Evolutionary conservation across 2,888 invertebrate genomes (phyloP).

Genomic region (Eupithecia tripunctaria): DNA sequence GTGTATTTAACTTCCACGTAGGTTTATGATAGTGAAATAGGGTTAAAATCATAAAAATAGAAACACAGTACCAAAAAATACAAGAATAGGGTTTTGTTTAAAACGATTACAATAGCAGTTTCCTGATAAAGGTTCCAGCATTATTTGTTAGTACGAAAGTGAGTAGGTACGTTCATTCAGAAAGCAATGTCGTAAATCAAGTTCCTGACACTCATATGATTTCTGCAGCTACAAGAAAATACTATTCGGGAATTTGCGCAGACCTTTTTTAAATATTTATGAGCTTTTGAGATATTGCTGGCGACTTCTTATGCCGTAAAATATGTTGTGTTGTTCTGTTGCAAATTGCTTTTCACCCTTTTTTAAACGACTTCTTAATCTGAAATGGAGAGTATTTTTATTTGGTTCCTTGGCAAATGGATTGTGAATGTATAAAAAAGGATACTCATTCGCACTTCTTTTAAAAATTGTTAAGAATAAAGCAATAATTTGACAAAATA

Average conservation of each 20-base stretch:
- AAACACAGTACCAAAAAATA: too few species aligned
- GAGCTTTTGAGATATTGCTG: constrained; percentile 38
- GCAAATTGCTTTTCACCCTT: constrained; percentile 20
- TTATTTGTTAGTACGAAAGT: constrained; percentile 75
- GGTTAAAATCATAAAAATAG: background rate
- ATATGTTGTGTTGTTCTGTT: constrained; percentile 38
- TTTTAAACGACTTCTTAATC: constrained; percentile 8
- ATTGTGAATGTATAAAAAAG: background rate
- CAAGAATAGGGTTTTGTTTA: background rate
- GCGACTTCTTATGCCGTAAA: constrained; percentile 39
- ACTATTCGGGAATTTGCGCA: constrained; percentile 40
- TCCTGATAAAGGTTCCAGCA: constrained; percentile 10
- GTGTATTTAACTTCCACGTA: background rate
- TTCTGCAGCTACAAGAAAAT: constrained; percentile 51
- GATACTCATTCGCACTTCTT: background rate
- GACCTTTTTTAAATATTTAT: constrained; percentile 50
- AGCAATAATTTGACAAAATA: background rate
- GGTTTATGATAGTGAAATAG: background rate
- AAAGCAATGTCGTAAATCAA: constrained; percentile 78
- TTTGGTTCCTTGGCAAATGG: background rate
- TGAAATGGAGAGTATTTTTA: background rate
- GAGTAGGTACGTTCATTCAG: constrained; percentile 62
- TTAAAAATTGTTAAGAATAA: too few species aligned
- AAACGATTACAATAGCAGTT: background rate
- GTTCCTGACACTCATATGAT: constrained; percentile 61